Evolutionary conservation across 2,797 vertebrate species (phyloP).

Genomic region (Lemur catta): DNA sequence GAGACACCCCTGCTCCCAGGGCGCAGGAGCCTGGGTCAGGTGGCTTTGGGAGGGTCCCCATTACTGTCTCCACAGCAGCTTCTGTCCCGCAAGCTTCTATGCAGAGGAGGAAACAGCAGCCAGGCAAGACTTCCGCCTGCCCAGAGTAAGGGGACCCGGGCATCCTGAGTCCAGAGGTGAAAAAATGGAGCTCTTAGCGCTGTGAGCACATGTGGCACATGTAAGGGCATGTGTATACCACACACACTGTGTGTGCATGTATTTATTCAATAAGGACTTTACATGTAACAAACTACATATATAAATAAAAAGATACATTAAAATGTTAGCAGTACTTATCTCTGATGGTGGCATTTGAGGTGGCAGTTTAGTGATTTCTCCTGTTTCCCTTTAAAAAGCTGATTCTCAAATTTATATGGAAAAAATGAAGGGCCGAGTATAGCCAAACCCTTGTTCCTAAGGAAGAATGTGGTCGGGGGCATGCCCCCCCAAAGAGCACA

Average conservation of each 20-base stretch:
- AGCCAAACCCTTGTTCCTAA: background rate
- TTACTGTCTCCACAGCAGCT: no score
- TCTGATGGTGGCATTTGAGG: background rate
- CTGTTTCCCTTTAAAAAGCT: background rate
- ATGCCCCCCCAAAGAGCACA: no score
- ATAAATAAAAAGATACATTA: background rate
- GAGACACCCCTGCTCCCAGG: background rate
- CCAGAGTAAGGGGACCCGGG: background rate
- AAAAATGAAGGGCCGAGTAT: background rate
- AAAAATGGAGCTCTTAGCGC: background rate
- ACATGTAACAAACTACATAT: background rate
- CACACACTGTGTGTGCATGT: accelerated
- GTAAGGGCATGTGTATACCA: background rate
- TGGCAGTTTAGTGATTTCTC: background rate
- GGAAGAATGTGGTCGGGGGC: background rate
- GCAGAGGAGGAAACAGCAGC: background rate
- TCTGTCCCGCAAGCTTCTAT: no score
- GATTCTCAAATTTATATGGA: background rate
- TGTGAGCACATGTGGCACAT: background rate
- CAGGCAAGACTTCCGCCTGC: background rate
- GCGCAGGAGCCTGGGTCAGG: no score
- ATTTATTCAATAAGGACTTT: background rate
- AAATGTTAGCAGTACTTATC: background rate
- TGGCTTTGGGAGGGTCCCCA: background rate
- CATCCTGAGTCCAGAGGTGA: background rate